Evolutionary conservation across 1,140 invertebrate species (phyloP).

Genomic region (Eriocheir sinensis): DNA sequence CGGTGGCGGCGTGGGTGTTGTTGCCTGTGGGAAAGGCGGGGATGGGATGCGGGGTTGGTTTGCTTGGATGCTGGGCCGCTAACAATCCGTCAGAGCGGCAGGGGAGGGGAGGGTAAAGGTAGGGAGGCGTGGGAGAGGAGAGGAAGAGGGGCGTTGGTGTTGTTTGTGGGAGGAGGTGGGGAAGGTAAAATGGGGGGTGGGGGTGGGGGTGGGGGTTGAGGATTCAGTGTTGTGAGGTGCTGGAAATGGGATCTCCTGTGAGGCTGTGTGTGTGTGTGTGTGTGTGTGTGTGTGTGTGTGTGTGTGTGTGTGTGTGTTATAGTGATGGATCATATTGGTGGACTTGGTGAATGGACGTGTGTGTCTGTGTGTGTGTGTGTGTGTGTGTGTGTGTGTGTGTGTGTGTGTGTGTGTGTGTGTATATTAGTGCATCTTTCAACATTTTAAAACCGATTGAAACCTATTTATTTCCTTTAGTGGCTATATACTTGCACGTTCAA

Average conservation of each 20-base stretch:
- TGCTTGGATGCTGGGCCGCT: background rate
- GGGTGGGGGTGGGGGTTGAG: background rate
- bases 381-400: slow-evolving; percentile 4
- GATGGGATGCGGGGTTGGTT: background rate
- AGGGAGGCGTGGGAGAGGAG: background rate
- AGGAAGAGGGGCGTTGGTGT: background rate
- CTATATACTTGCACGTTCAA: too few species aligned
- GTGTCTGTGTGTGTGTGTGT: slow-evolving; percentile 5
- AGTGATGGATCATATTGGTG: too few species aligned
- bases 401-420: background rate
- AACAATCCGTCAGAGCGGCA: too few species aligned
- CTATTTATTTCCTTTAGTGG: too few species aligned
- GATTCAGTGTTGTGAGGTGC: background rate
- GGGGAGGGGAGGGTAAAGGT: background rate
- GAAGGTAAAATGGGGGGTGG: background rate
- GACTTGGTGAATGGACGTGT: background rate
- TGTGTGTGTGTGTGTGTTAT: slow-evolving; percentile 5
- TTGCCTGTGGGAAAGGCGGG: too few species aligned
- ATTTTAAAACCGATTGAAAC: too few species aligned
- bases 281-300: slow-evolving; percentile 5
- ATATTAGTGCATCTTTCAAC: too few species aligned
- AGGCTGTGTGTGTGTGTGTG: background rate
- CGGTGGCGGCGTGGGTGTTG: background rate
- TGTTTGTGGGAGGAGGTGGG: background rate
- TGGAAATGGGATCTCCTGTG: background rate